A percentile compares a stretch with the other conserved stretches of the same genome.
Evolutionary conservation across 37 sponge, comb jelly and placozoan genomes (phyloP).

Genomic region (Hexactinellida sp.): DNA sequence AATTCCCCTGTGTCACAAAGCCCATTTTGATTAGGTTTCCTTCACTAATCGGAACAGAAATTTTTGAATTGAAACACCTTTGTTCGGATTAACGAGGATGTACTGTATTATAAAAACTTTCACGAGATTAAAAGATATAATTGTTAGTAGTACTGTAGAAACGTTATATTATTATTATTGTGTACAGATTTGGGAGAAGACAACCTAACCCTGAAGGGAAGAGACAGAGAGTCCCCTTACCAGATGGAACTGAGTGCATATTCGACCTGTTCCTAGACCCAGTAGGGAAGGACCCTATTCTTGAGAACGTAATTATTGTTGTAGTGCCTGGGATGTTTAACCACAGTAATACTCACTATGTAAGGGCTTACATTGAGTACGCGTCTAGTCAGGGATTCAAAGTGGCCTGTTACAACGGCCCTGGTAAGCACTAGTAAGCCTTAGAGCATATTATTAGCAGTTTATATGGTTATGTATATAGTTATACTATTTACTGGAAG

Average conservation of each 20-base stretch:
- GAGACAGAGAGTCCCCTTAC: slow-evolving; percentile 17
- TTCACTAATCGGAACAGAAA: no score
- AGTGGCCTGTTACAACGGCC: slow-evolving; percentile 65
- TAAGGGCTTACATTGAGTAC: slow-evolving; percentile 27
- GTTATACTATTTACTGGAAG: no score
- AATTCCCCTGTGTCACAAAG: no score
- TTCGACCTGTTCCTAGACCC: slow-evolving; percentile 53
- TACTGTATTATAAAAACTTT: no score
- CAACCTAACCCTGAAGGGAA: background rate
- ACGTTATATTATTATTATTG: no score
- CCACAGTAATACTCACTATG: slow-evolving; percentile 43
- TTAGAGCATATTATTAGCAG: no score
- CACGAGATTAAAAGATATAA: no score
- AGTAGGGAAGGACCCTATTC: background rate
- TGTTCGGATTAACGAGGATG: no score
- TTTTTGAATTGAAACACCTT: no score
- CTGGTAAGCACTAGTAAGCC: slow-evolving; percentile 35
- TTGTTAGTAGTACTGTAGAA: no score
- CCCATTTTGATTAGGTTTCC: no score
- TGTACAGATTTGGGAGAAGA: background rate
- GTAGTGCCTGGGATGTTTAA: slow-evolving; percentile 62
- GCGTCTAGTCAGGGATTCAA: slow-evolving; percentile 29
- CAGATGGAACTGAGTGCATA: slow-evolving; percentile 54
- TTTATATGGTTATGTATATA: no score
- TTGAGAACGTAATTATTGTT: slow-evolving; percentile 18